Percentiles rank a stretch among this genome's conserved stretches.
Conservation (phyloP, 2,113 vertebrate species). For the Prunella himalayana region DNA sequence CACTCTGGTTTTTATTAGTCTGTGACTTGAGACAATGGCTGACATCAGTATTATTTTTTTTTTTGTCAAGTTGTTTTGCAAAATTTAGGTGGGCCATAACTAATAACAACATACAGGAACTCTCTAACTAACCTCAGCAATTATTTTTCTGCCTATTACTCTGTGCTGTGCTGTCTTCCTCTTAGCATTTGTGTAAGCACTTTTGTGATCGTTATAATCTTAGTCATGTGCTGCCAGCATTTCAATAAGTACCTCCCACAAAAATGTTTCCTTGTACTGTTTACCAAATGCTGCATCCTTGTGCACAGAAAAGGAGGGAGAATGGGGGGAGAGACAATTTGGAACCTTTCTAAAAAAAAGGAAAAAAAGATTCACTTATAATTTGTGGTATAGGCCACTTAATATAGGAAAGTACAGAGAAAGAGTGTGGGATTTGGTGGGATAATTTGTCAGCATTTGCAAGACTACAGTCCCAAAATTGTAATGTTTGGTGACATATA, state of each 20-base stretch:
- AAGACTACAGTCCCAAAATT: background rate
- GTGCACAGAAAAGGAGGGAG: background rate
- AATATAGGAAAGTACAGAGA: background rate
- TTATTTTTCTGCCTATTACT: background rate
- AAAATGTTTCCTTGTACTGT: background rate
- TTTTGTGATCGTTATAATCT: background rate
- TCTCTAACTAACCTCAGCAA: background rate
- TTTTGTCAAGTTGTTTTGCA: background rate
- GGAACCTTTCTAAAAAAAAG: background rate
- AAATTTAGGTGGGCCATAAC: background rate
- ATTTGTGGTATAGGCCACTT: background rate
- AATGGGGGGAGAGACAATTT: background rate
- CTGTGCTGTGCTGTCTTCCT: background rate
- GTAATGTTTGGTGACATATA: background rate
- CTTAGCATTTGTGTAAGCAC: background rate
- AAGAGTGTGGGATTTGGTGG: background rate
- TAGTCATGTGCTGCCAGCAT: background rate
- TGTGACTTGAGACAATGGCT: background rate
- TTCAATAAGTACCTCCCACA: background rate
- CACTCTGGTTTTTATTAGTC: background rate
- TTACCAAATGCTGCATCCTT: background rate
- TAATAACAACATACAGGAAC: background rate
- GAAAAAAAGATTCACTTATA: fast-evolving
- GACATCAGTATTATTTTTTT: background rate
- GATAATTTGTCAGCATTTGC: background rate